These are phyloP conservation scores for Mormyrops boulengeri DNA, from an alignment of 2,797 vertebrate genomes.

Conservation along the genomic window DNA sequence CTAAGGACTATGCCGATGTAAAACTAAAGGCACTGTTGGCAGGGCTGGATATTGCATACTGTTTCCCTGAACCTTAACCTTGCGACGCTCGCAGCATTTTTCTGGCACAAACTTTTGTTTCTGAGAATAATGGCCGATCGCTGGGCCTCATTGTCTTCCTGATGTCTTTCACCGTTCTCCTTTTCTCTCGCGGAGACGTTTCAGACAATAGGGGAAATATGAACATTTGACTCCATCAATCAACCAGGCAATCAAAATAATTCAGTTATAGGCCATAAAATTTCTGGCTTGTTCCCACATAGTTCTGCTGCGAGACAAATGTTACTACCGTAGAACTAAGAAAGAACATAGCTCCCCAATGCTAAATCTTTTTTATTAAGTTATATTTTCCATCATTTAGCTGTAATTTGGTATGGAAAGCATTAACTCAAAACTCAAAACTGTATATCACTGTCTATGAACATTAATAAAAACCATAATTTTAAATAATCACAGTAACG, in stretches of 20 bases:
- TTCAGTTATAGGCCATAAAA: conserved; percentile 19
- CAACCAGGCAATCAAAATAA: conserved; percentile 17
- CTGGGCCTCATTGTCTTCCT: conserved; percentile 3
- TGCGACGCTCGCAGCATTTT: not conserved
- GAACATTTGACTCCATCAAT: conserved; percentile 26
- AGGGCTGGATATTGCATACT: not conserved
- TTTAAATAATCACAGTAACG: not conserved
- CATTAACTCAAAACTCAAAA: not conserved
- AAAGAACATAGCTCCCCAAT: not conserved
- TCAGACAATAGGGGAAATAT: conserved; percentile 10
- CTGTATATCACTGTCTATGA: not conserved
- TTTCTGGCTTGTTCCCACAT: not conserved
- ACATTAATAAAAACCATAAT: not conserved
- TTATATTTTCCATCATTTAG: conserved; percentile 9
- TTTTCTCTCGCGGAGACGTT: conserved; percentile 3
- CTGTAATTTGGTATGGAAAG: not conserved
- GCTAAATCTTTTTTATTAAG: not conserved
- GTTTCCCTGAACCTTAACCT: conserved; percentile 23
- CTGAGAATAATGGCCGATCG: not conserved
- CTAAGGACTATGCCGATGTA: not conserved
- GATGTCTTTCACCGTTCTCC: not conserved
- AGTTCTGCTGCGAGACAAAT: conserved; percentile 9
- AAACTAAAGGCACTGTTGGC: conserved; percentile 16
- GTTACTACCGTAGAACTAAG: not conserved
- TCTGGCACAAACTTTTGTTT: conserved; percentile 1